Conservation (phyloP, 2,797 vertebrate species). For the Halcyon smyrnensis region DNA sequence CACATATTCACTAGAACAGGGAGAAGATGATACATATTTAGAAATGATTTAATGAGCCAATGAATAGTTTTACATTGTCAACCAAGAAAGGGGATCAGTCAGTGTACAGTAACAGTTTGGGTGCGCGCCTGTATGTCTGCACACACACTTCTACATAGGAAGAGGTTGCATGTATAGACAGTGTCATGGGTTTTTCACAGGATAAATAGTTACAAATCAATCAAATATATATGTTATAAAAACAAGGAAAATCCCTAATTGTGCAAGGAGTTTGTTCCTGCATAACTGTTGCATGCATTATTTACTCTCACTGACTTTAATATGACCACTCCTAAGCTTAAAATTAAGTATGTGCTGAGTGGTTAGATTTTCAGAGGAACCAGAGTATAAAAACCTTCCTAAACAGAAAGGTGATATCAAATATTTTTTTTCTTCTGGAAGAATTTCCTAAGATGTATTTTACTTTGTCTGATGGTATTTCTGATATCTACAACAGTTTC, state of each 20-base stretch:
- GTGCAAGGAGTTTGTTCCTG: background rate
- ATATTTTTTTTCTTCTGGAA: background rate
- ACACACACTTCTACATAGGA: no score
- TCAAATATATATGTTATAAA: background rate
- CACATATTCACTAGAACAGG: background rate
- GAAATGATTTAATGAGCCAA: background rate
- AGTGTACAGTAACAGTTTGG: background rate
- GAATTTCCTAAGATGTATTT: background rate
- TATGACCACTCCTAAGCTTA: slow-evolving; percentile 19
- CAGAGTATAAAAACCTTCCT: background rate
- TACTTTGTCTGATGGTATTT: background rate
- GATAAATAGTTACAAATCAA: background rate
- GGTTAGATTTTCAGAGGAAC: background rate
- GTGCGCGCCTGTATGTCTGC: background rate
- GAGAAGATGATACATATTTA: background rate
- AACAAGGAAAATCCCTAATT: background rate
- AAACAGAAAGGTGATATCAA: background rate
- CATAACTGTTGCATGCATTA: background rate
- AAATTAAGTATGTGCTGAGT: background rate
- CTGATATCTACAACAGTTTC: background rate
- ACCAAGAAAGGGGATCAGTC: background rate
- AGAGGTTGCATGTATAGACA: background rate
- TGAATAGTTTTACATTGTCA: background rate
- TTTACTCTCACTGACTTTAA: background rate
- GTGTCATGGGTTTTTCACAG: background rate